Percentiles rank a stretch among this genome's conserved stretches.
Evolutionary conservation across 2,797 vertebrate genomes (phyloP).

Genomic region (Siniperca scherzeri): DNA sequence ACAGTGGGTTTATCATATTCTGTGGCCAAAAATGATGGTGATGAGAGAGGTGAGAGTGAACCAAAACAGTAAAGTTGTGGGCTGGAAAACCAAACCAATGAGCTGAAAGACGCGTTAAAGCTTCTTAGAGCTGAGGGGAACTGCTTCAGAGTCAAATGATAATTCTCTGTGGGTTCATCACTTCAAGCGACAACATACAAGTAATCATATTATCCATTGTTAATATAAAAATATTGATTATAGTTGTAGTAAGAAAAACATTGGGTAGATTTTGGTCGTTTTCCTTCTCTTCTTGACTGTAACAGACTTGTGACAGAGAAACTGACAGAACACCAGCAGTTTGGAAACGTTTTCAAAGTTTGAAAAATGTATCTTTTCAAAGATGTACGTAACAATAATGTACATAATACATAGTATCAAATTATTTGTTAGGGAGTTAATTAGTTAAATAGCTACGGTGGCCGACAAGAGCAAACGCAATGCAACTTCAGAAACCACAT

Average conservation of each 20-base stretch:
- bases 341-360: background rate
- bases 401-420: background rate
- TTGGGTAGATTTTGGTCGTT: background rate
- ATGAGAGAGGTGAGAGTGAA: too few species aligned
- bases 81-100: too few species aligned
- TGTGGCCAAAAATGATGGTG: too few species aligned
- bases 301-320: too few species aligned
- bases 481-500: too few species aligned
- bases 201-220: background rate
- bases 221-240: background rate
- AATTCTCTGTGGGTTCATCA: background rate
- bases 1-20: too few species aligned
- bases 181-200: background rate
- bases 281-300: background rate
- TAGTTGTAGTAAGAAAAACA: background rate
- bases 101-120: too few species aligned
- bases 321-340: too few species aligned
- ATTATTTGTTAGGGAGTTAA: background rate
- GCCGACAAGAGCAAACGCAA: too few species aligned
- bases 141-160: too few species aligned
- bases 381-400: background rate
- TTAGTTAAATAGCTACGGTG: too few species aligned
- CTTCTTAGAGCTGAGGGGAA: too few species aligned
- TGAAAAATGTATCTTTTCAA: background rate
- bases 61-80: background rate